Evolutionary conservation across 2,797 vertebrate genomes (phyloP).

Genomic region (Sebastes nivosus): DNA sequence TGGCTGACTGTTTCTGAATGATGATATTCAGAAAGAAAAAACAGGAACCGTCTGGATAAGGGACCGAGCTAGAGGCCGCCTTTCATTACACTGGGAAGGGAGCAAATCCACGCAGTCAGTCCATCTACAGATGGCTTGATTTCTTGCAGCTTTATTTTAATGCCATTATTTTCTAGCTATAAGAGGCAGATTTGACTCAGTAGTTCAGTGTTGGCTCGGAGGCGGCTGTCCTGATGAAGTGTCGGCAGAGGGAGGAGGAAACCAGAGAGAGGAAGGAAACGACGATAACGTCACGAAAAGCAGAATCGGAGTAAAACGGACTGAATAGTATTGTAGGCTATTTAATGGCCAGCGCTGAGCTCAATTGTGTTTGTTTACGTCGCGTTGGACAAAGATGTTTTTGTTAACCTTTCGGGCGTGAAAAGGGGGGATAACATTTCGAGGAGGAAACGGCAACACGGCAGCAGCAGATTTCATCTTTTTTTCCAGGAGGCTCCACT

Average conservation of each 20-base stretch:
- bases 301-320: slow-evolving; percentile 68
- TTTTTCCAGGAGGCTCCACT: slow-evolving; percentile 48
- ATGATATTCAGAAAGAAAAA: slow-evolving; percentile 35
- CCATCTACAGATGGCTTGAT: slow-evolving; percentile 33
- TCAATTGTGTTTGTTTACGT: slow-evolving; percentile 18
- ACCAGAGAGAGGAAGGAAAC: slow-evolving; percentile 71
- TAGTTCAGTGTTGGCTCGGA: slow-evolving; percentile 30
- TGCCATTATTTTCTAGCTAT: not conserved
- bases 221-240: slow-evolving; percentile 67
- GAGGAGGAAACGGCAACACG: slow-evolving; percentile 56
- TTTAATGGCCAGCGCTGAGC: slow-evolving; percentile 64
- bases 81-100: not conserved
- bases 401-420: slow-evolving; percentile 39
- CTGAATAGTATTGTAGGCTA: slow-evolving; percentile 23
- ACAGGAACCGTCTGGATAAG: slow-evolving; percentile 39
- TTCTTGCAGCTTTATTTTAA: not conserved
- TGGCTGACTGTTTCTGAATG: slow-evolving; percentile 43
- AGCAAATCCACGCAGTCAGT: not conserved
- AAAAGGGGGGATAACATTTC: slow-evolving; percentile 21
- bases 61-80: slow-evolving; percentile 6
- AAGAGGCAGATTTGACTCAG: not conserved
- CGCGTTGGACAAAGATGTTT: slow-evolving; percentile 49
- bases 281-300: slow-evolving; percentile 75
- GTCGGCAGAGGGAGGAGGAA: slow-evolving; percentile 64
- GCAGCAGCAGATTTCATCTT: slow-evolving; percentile 54